These are phyloP conservation scores for Pluvianellus socialis DNA, from an alignment of 2,113 vertebrate species.

Conservation along the genomic window DNA sequence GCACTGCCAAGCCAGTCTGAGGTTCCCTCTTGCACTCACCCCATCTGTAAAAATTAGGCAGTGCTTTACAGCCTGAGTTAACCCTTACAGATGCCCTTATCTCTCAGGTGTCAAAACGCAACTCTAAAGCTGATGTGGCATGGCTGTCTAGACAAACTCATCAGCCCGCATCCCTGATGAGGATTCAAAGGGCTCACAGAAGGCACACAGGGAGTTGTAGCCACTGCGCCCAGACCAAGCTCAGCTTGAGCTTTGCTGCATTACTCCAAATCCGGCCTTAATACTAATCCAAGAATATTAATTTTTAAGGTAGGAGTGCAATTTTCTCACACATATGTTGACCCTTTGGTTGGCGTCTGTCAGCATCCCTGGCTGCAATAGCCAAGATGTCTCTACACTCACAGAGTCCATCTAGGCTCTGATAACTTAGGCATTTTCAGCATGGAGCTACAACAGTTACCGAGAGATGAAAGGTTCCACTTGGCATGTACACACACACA, in stretches of 20 bases:
- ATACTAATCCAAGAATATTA: background rate
- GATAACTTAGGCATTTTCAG: background rate
- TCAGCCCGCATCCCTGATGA: background rate
- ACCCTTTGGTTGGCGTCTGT: background rate
- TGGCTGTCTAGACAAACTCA: background rate
- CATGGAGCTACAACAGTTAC: background rate
- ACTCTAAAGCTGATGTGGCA: background rate
- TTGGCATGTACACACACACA: accelerated
- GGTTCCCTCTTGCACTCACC: conserved; percentile 41
- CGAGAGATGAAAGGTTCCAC: background rate
- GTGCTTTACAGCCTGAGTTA: conserved; percentile 18
- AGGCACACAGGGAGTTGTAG: background rate
- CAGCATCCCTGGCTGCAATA: background rate
- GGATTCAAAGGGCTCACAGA: background rate
- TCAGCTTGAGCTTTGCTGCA: background rate
- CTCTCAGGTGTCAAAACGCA: background rate
- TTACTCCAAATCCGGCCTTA: background rate
- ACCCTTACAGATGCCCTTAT: conserved; percentile 13
- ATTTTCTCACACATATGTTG: background rate
- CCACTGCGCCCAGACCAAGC: background rate
- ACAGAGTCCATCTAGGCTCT: background rate
- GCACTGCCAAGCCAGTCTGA: conserved; percentile 54
- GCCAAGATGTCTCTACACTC: background rate
- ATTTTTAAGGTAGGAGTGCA: background rate
- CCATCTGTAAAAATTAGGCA: conserved; percentile 58